Evolutionary conservation across 2,888 invertebrate species (phyloP).

Genomic region (Himalopsyche kuldschensis): DNA sequence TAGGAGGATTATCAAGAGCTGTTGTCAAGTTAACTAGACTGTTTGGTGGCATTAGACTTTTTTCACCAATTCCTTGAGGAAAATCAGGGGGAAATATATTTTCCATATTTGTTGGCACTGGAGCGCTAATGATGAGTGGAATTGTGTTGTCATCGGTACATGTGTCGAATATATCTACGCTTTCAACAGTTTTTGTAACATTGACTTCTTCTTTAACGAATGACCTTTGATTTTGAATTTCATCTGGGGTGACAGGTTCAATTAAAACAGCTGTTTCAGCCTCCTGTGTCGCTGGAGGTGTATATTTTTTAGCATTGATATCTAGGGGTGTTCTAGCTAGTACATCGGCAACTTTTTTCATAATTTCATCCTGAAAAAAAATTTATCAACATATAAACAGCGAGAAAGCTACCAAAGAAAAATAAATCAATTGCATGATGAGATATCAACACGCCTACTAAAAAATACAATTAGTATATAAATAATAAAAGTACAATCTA

Average conservation of each 20-base stretch:
- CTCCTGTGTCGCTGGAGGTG: constrained; percentile 59
- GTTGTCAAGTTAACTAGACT: constrained; percentile 37
- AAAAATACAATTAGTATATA: too few relatives aligned
- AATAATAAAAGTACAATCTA: too few relatives aligned
- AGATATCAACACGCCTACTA: neutral
- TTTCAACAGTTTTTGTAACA: constrained; percentile 27
- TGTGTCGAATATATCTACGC: constrained; percentile 31
- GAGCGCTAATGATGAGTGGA: constrained; percentile 23
- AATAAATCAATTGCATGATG: neutral
- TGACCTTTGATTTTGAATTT: constrained; percentile 39
- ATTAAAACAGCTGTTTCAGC: constrained; percentile 13
- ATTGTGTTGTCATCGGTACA: constrained; percentile 33
- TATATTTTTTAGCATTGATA: constrained; percentile 63
- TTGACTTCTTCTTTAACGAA: constrained; percentile 20
- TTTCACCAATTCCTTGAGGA: neutral
- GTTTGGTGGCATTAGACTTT: constrained; percentile 41
- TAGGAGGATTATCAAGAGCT: constrained; percentile 31
- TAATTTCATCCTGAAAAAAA: constrained; percentile 68
- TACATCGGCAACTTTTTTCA: constrained; percentile 70
- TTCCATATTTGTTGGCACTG: neutral
- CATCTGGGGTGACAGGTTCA: constrained; percentile 9
- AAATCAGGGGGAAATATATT: neutral
- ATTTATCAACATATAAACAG: constrained; percentile 6
- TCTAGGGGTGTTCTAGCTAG: constrained; percentile 75
- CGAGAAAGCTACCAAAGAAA: neutral